Conservation (phyloP, 2,888 invertebrate genomes). For the Carterocephalus palaemon region DNA sequence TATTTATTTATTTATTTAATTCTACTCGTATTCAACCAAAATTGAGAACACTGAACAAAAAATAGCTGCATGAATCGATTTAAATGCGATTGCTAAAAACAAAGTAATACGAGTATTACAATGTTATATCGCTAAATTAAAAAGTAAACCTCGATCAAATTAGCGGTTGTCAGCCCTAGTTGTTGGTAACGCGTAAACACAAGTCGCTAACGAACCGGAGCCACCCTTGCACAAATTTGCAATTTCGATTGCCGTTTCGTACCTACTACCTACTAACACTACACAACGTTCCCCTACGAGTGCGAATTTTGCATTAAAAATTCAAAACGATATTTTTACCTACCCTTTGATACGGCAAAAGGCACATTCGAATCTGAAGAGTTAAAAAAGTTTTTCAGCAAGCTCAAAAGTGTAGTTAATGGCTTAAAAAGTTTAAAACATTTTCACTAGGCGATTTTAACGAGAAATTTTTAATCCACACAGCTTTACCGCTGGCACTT, state of each 20-base stretch:
- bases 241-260: slow-evolving; percentile 73
- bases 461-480: slow-evolving; percentile 2
- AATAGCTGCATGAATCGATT: too few relatives aligned
- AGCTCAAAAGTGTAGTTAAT: slow-evolving; percentile 9
- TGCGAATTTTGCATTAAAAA: slow-evolving; percentile 49
- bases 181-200: slow-evolving; percentile 72
- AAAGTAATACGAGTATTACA: slow-evolving; percentile 33
- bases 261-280: slow-evolving; percentile 45
- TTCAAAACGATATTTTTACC: slow-evolving; percentile 29
- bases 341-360: slow-evolving; percentile 4
- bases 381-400: slow-evolving; percentile 7
- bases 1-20: too few relatives aligned
- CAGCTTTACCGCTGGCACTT: not conserved
- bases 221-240: slow-evolving; percentile 77
- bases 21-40: too few relatives aligned
- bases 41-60: too few relatives aligned
- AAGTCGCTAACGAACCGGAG: slow-evolving; percentile 76
- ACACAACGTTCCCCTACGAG: slow-evolving; percentile 38
- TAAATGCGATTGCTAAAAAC: too few relatives aligned
- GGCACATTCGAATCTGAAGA: slow-evolving; percentile 13
- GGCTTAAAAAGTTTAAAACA: slow-evolving; percentile 8
- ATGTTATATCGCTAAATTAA: slow-evolving; percentile 48
- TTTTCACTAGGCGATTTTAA: slow-evolving; percentile 7
- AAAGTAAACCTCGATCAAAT: slow-evolving; percentile 63
- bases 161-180: slow-evolving; percentile 69